Base-by-base conservation (phyloP, 2,797 vertebrate species). In the Semotilus atromaculatus region DNA sequence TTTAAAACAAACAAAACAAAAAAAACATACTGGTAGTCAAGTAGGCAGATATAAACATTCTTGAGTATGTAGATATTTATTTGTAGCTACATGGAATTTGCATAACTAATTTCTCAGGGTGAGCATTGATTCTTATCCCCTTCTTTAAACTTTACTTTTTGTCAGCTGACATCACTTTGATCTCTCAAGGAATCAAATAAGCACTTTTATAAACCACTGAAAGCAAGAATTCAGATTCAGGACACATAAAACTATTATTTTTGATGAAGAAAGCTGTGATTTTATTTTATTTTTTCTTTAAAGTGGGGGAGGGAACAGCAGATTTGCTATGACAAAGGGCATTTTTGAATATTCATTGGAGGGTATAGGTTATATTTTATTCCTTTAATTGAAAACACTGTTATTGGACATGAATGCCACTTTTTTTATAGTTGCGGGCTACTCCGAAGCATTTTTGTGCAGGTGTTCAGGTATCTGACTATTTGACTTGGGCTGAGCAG, bases 201-300 rank as follows among this genome's bases (percentile, higher is more conserved):
- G 95, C 95, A 96, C 95, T 95, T 96, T 90, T 89, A 68, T 88
- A 58, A 84, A 87, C 88, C 92, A 93, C 93, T 91, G 92, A 93
- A 93, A 89, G 92, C 92, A 89, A 86, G 90, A 93, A 93, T 91
- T 89, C 92, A 90, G 90, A 90, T 92, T 90, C 90, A 90, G 91
- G 79, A 87, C 79, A 86, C 83, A 34, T 67, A 81, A 67, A 83
- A 78, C 75, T 82, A 74, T 91, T 91, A 83, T 94, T 93, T 91
- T 93, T 92, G 91, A 89, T 94, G 93, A 92, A 93, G 90, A 94
- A 94, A 95, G 94, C 94, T 94, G 94, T 95, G 94, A 94, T 94
- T 55, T 53, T 21, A 8, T 53, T 60, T n/a, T 51, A 6, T 19
- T 16, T 58, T n/a, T 60, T 88, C 36, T 83, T 68, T 23, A 18